A percentile compares a stretch with the other conserved stretches of the same genome.
These are phyloP conservation scores for Hippocampus mohnikei DNA, from an alignment of 2,113 vertebrate species.

Conservation along the genomic window DNA sequence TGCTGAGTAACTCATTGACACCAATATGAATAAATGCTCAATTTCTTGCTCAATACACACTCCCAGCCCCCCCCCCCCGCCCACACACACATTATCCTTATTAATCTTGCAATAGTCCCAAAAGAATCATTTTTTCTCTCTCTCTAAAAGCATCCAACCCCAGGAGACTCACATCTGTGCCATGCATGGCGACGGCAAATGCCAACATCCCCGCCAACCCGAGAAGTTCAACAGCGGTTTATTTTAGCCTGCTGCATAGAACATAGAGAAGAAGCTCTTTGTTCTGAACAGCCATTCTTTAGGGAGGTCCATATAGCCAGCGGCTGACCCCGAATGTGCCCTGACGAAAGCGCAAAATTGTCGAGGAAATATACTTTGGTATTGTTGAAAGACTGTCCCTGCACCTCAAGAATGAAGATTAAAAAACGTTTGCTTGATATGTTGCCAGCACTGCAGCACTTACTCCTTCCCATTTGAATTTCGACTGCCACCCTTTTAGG, in stretches of 20 bases:
- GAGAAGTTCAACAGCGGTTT: conserved; percentile 16
- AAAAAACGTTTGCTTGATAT: background rate
- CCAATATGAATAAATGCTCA: conserved; percentile 32
- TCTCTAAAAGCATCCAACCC: conserved; percentile 19
- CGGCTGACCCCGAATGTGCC: conserved; percentile 53
- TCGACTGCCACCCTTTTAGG: too few relatives aligned
- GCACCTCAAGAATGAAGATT: background rate
- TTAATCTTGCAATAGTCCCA: conserved; percentile 50
- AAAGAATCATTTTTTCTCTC: conserved; percentile 15
- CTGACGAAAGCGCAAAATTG: background rate
- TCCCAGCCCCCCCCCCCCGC: conserved; percentile 3
- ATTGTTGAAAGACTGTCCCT: background rate
- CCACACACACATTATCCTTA: conserved; percentile 10
- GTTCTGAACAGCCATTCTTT: conserved; percentile 30
- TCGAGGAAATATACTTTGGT: background rate
- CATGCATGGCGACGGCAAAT: background rate
- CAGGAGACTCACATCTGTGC: background rate
- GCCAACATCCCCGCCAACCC: conserved; percentile 9
- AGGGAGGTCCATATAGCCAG: conserved; percentile 33
- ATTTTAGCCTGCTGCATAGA: conserved; percentile 8
- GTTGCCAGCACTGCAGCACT: too few relatives aligned
- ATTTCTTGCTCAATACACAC: conserved; percentile 14
- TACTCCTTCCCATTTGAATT: too few relatives aligned
- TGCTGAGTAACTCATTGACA: conserved; percentile 51
- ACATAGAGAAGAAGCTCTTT: conserved; percentile 36